phyloP scores from a whole-genome alignment of 2,797 vertebrate genomes.

The Pipistrellus nathusii region DNA sequence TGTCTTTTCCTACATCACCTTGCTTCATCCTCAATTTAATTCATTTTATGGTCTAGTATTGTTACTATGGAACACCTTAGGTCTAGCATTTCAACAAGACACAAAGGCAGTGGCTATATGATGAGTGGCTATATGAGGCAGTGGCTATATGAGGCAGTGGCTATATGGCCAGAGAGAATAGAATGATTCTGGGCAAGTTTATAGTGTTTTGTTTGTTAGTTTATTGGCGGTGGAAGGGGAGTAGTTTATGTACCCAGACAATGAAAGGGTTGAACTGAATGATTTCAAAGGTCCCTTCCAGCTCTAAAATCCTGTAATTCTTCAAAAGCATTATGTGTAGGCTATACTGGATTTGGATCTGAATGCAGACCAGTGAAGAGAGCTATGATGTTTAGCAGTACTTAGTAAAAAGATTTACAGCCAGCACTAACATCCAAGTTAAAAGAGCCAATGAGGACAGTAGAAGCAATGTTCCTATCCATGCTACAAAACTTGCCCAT shows the following conservation, averaged over 20 bases:
- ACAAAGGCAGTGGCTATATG: background rate
- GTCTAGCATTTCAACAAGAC: background rate
- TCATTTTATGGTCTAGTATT: background rate
- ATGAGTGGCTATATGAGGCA: background rate
- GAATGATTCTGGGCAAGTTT: background rate
- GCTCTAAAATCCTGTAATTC: constrained; percentile 1
- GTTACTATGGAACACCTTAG: background rate
- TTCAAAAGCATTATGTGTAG: background rate
- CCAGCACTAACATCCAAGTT: background rate
- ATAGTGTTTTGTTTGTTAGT: background rate
- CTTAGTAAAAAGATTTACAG: constrained; percentile 5
- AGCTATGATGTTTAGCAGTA: background rate
- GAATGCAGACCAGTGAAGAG: constrained; percentile 32
- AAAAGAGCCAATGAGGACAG: background rate
- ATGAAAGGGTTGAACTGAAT: background rate
- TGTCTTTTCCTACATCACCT: background rate
- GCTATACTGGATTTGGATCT: background rate
- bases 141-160: background rate
- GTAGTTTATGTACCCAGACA: background rate
- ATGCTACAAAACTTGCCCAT: background rate
- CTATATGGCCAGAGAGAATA: background rate
- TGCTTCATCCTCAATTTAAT: background rate
- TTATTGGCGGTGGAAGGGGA: background rate
- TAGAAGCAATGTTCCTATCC: background rate
- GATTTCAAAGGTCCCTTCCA: background rate